These are phyloP conservation scores for Spodoptera frugiperda DNA, from an alignment of 1,140 invertebrate genomes.

Conservation along the genomic window DNA sequence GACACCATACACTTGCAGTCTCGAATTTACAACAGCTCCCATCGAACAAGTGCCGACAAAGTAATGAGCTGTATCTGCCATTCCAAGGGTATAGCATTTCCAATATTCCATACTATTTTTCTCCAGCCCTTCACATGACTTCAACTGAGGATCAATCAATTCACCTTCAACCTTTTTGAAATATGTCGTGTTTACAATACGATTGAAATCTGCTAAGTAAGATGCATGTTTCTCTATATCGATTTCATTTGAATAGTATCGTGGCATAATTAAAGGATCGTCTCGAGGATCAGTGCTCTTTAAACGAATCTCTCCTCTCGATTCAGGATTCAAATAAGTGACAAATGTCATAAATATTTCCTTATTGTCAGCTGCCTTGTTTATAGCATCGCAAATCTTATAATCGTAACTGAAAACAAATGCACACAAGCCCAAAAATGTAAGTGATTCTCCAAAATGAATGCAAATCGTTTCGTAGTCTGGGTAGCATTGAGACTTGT, in stretches of 20 bases:
- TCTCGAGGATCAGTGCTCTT: not conserved
- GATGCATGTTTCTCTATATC: conserved; percentile 27
- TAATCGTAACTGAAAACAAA: not conserved
- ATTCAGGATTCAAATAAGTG: conserved; percentile 1
- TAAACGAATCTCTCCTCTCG: not conserved
- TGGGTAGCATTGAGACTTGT: too few species aligned
- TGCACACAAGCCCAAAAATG: too few species aligned
- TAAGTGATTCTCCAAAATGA: too few species aligned
- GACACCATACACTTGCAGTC: not conserved
- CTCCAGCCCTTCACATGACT: not conserved
- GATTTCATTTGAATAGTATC: not conserved
- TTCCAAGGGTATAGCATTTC: not conserved
- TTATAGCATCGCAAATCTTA: conserved; percentile 1
- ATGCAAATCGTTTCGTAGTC: too few species aligned
- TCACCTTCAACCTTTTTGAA: not conserved
- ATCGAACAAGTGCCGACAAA: conserved; percentile 21
- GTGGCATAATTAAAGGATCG: not conserved
- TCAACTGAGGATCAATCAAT: not conserved
- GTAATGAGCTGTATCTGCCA: not conserved
- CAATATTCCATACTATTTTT: not conserved
- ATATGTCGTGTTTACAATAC: not conserved
- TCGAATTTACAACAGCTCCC: conserved; percentile 7
- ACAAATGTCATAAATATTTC: not conserved
- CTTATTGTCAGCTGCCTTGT: not conserved
- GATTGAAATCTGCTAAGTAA: conserved; percentile 10